These are phyloP conservation scores for Eubasilissa splendida DNA, from an alignment of 2,888 invertebrate species.

Conservation along the genomic window DNA sequence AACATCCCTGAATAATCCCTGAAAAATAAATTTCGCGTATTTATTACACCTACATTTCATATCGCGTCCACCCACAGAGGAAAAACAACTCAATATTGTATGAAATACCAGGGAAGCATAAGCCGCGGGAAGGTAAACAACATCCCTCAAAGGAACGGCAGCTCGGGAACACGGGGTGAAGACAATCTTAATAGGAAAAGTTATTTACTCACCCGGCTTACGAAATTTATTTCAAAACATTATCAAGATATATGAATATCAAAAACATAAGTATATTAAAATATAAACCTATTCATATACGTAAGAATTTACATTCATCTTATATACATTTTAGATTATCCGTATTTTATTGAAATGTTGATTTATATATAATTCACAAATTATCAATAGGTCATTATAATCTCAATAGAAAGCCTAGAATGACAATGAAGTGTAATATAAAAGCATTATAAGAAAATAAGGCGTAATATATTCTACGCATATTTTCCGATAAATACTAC, in stretches of 20 bases:
- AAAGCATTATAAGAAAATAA: too few relatives aligned
- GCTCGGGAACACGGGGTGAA: slow-evolving; percentile 1
- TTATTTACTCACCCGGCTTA: slow-evolving; percentile 3
- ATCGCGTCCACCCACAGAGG: not conserved
- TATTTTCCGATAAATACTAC: too few relatives aligned
- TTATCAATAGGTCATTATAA: too few relatives aligned
- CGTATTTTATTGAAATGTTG: too few relatives aligned
- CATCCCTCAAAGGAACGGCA: slow-evolving; percentile 2
- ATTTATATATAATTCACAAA: too few relatives aligned
- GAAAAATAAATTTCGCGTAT: slow-evolving; percentile 5
- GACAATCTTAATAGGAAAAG: slow-evolving; percentile 25
- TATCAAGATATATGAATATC: slow-evolving; percentile 2
- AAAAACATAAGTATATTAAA: too few relatives aligned
- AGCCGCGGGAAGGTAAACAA: not conserved
- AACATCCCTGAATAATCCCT: not conserved
- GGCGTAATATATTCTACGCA: too few relatives aligned
- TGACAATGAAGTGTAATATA: too few relatives aligned
- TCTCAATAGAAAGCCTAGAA: too few relatives aligned
- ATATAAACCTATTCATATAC: too few relatives aligned
- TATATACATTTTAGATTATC: too few relatives aligned
- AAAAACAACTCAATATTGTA: not conserved
- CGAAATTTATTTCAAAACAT: slow-evolving; percentile 5
- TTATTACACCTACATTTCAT: not conserved
- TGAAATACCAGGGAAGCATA: not conserved
- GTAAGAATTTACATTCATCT: too few relatives aligned